Percentiles rank a stretch among this genome's conserved stretches.
phyloP scores from a whole-genome alignment of 92 coral and sea anemone genomes.

The Parazoanthus darwini region DNA sequence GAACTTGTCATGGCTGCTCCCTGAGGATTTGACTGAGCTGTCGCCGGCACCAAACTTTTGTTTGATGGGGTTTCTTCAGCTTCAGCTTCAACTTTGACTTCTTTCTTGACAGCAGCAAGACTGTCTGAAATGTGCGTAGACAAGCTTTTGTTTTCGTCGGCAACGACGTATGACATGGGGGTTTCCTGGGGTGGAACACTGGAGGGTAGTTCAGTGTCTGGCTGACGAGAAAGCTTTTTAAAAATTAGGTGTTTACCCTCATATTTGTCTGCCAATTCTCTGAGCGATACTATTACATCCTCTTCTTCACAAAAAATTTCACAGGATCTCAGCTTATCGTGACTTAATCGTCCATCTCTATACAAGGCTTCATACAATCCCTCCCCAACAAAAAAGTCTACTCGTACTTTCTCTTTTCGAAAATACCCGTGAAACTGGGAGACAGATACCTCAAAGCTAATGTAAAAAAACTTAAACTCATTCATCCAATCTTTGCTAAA shows the following conservation, averaged over 20 bases:
- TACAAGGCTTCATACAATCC: constrained; percentile 20
- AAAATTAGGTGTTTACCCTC: neutral
- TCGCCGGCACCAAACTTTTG: neutral
- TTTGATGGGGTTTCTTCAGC: neutral
- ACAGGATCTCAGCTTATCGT: neutral
- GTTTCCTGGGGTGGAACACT: neutral
- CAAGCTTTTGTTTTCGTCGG: neutral
- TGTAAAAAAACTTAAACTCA: neutral
- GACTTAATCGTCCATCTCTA: constrained; percentile 23
- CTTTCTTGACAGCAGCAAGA: neutral
- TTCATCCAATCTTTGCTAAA: neutral
- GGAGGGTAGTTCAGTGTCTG: neutral
- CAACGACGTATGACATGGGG: neutral
- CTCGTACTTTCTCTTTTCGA: neutral
- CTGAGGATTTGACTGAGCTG: neutral
- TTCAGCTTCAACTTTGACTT: neutral
- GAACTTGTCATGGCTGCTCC: neutral
- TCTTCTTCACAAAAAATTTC: neutral
- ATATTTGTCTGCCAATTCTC: neutral
- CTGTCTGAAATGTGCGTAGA: neutral
- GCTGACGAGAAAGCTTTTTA: neutral
- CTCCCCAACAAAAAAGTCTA: constrained; percentile 27
- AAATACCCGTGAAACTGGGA: constrained; percentile 1
- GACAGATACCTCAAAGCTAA: neutral
- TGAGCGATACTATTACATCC: neutral